A percentile compares a stretch with the other conserved stretches of the same genome.
These are phyloP conservation scores for Rhineura floridana DNA, from an alignment of 2,113 vertebrate species.

Conservation along the genomic window DNA sequence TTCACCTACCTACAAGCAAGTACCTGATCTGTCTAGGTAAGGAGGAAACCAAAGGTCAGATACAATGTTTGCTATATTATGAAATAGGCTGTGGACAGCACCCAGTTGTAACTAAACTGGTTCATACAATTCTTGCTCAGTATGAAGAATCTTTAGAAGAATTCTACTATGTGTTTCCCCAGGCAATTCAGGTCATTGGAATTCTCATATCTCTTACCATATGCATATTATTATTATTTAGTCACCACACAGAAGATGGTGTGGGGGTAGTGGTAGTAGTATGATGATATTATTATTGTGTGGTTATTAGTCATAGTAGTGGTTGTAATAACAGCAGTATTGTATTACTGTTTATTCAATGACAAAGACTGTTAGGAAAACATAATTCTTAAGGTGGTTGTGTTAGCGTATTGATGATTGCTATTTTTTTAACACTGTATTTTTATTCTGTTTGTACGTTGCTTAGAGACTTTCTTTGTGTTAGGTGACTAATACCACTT, in stretches of 20 bases:
- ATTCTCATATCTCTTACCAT: neutral
- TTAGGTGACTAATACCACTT: too few species aligned
- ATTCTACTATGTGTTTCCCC: neutral
- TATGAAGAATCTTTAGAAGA: neutral
- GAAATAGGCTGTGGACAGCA: neutral
- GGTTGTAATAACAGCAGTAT: neutral
- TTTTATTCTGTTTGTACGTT: too few species aligned
- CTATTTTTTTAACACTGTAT: neutral
- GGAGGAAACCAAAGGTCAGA: neutral
- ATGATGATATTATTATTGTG: neutral
- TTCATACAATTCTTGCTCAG: neutral
- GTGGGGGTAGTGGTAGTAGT: neutral
- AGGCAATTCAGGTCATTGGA: neutral
- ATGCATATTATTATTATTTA: neutral
- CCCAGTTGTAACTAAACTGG: too few species aligned
- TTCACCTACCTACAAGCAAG: neutral
- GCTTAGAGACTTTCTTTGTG: too few species aligned
- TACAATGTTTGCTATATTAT: neutral
- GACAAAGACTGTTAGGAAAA: neutral
- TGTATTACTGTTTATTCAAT: neutral
- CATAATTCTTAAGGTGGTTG: neutral
- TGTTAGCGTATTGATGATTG: neutral
- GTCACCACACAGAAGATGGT: neutral
- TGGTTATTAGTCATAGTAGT: neutral
- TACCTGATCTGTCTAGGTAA: neutral